These are phyloP conservation scores for Ashinkailepas kermadecensis DNA, from an alignment of 2,888 invertebrate species.

Conservation along the genomic window DNA sequence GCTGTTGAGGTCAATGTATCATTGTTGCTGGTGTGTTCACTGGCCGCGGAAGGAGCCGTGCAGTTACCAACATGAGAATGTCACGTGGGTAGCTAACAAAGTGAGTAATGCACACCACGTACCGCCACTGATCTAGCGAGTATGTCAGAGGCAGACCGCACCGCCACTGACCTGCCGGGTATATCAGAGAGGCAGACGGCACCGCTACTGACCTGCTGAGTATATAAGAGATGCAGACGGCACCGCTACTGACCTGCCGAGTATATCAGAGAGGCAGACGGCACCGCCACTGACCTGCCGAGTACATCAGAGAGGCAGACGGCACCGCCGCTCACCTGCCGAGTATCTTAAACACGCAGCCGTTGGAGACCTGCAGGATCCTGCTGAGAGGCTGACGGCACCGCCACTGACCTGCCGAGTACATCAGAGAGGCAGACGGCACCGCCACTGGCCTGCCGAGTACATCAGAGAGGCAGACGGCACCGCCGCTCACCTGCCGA, in stretches of 20 bases:
- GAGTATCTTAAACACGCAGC: not conserved
- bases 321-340: not conserved
- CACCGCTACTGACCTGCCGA: no score
- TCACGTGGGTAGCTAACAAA: no score
- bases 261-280: no score
- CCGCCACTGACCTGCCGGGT: not conserved
- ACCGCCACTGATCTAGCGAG: not conserved
- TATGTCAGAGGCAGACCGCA: not conserved
- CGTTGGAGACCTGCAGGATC: not conserved
- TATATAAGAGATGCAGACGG: no score
- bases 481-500: slow-evolving; percentile 53
- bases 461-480: slow-evolving; percentile 97
- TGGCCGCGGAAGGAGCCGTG: no score
- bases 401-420: no score
- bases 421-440: no score
- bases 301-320: not conserved
- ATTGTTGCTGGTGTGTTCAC: no score
- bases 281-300: not conserved
- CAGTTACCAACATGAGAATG: no score
- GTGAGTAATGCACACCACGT: not conserved
- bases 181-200: not conserved
- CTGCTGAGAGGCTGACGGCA: no score
- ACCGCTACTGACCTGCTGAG: not conserved
- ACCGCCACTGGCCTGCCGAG: slow-evolving; percentile 67
- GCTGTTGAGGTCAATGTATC: no score